Evolutionary conservation across 2,113 vertebrate genomes (phyloP).

Genomic region (Nyctereutes procyonoides): DNA sequence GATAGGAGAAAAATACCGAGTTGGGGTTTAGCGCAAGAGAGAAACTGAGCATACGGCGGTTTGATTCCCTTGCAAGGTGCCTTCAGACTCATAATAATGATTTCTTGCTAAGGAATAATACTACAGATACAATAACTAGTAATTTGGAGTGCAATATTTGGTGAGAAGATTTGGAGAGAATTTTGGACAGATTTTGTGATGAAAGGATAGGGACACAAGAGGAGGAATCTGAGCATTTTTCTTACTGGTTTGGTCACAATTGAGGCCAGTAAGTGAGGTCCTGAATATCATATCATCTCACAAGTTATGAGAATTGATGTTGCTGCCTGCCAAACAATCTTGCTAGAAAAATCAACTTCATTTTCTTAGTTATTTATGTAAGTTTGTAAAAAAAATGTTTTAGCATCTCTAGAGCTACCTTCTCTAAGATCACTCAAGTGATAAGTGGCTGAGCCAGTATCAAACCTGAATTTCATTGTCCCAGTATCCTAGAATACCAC

Average conservation of each 20-base stretch:
- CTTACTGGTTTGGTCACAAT: not conserved
- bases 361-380: not conserved
- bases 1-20: not conserved
- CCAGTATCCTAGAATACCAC: not conserved
- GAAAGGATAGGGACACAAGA: not conserved
- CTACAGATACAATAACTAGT: not conserved
- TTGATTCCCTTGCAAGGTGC: accelerated
- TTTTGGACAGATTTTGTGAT: not conserved
- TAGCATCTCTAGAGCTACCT: not conserved
- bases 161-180: not conserved
- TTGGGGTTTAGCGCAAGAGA: not conserved
- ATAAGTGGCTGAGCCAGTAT: not conserved
- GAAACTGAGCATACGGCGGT: not conserved
- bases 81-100: not conserved
- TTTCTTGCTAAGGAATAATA: not conserved
- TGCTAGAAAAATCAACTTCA: not conserved
- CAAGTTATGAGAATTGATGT: not conserved
- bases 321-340: not conserved
- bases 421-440: not conserved
- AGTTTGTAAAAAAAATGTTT: not conserved
- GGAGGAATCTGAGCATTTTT: not conserved
- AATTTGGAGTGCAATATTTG: not conserved
- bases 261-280: not conserved
- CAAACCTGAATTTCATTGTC: not conserved
- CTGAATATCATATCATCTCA: not conserved